These are phyloP conservation scores for Cavia porcellus DNA, from an alignment of 2,113 vertebrate species.

Conservation along the genomic window DNA sequence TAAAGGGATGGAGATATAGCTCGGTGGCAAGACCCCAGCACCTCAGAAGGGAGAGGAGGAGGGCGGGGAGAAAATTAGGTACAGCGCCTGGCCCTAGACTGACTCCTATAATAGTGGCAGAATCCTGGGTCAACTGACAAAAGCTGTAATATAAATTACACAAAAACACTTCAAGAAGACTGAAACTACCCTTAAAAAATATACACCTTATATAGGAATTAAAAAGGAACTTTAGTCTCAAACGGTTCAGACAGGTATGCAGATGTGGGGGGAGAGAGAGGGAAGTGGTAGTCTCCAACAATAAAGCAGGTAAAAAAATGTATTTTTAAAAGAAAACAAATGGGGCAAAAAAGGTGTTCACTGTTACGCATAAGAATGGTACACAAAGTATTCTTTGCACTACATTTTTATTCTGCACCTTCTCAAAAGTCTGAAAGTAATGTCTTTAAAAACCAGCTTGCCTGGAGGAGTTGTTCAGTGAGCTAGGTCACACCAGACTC, in stretches of 20 bases:
- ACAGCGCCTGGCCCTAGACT: rapidly evolving
- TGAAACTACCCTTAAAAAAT: not conserved
- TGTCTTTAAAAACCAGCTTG: not conserved
- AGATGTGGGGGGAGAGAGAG: not conserved
- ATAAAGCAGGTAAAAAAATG: not conserved
- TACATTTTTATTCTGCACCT: not conserved
- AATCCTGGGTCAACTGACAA: not conserved
- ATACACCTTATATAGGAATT: not conserved
- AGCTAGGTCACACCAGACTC: not conserved
- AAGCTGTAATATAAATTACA: not conserved
- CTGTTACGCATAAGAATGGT: not conserved
- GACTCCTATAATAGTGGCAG: not conserved
- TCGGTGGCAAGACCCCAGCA: not conserved
- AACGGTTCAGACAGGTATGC: not conserved
- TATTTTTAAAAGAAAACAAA: not conserved
- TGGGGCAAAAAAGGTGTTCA: not conserved
- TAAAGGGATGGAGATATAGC: not conserved
- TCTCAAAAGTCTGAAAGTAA: not conserved
- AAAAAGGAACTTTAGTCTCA: not conserved
- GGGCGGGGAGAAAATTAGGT: not conserved
- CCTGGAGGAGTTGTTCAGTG: no score
- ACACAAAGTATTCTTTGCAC: not conserved
- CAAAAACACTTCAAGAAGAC: not conserved
- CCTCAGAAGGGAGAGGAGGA: no score
- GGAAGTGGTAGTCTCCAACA: not conserved